Conservation (phyloP, 1,140 invertebrate species). For the Copidosoma floridanum region DNA sequence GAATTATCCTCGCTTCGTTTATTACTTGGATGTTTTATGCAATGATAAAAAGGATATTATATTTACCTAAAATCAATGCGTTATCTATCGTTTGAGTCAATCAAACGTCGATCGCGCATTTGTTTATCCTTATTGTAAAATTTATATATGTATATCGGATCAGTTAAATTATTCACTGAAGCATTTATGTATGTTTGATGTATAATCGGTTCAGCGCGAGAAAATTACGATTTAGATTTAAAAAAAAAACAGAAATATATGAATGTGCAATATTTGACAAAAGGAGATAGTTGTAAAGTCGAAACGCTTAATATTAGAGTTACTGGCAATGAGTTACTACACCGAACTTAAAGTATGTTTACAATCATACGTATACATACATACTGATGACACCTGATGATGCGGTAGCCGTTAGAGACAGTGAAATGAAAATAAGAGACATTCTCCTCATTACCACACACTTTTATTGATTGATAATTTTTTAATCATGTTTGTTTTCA, state of each 20-base stretch:
- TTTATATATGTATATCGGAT: too few relatives aligned
- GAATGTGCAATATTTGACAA: constrained; percentile 22
- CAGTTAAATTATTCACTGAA: too few relatives aligned
- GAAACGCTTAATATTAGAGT: constrained; percentile 17
- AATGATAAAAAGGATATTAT: too few relatives aligned
- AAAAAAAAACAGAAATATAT: constrained; percentile 7
- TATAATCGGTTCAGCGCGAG: constrained; percentile 8
- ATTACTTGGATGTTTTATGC: too few relatives aligned
- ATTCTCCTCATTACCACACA: constrained; percentile 7
- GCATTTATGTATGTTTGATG: too few relatives aligned
- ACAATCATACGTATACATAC: constrained; percentile 8
- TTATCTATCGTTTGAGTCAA: too few relatives aligned
- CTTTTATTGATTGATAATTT: constrained; percentile 5
- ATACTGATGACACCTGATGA: constrained; percentile 18
- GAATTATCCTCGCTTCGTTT: too few relatives aligned
- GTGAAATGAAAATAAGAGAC: constrained; percentile 22
- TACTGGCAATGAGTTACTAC: constrained; percentile 28
- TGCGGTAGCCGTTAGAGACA: constrained; percentile 25
- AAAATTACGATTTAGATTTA: constrained; percentile 6
- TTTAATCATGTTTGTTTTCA: constrained; percentile 1
- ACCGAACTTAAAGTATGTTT: constrained; percentile 20
- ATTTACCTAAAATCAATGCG: too few relatives aligned
- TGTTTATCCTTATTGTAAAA: too few relatives aligned
- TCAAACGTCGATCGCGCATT: too few relatives aligned
- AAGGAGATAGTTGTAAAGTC: constrained; percentile 16